Evolutionary conservation across 2,888 invertebrate species (phyloP), one percentile per base, ranked within the genome.

Genomic region (Amiota minor): DNA sequence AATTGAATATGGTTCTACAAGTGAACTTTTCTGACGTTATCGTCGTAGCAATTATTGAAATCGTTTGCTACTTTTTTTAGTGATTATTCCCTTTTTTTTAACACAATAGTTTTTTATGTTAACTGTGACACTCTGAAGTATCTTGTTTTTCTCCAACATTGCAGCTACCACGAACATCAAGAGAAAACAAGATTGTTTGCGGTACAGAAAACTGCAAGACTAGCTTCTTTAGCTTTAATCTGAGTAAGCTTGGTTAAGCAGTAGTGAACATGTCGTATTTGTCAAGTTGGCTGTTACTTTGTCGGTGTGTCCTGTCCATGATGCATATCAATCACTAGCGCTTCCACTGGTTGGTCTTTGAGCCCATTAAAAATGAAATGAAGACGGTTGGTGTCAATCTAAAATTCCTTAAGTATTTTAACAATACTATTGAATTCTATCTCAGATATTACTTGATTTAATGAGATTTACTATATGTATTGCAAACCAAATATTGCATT

Each of bases 201-300:
- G 14, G 59, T 20, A 11, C 1, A 50, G 53, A 53, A 50, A 16
- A 20, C 14, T 14, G 35, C 53, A 9, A 53, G 50, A 23, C 4
- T 18, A 8, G 23, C 53, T 68, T 11, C 67, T 23, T 8, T 35
- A 2, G n/a, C 65, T 35, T 47, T 45, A 23, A 14, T 16, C 35
- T 65, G 49, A 16, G 14, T 67, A 1, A 14, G 47, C 65, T 16
- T 1, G 9, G 59, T 20, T 74, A 35, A 50, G 47, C 23, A 45
- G 73, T 68, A 23, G 53, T 62, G 67, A 76, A 74, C 80, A 80
- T 83, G 79, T 80, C 83, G 82, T 85, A 84, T 83, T 83, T 83
- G 85, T 84, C 85, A 82, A 78, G 46, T 75, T 69, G 75, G 74
- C 82, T 81, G 81, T 83, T 79, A 78, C 79, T 84, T 83, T 83